Evolutionary conservation across 2,113 vertebrate genomes (phyloP), one percentile per base, ranked within the genome.

Genomic region (Melospiza georgiana): DNA sequence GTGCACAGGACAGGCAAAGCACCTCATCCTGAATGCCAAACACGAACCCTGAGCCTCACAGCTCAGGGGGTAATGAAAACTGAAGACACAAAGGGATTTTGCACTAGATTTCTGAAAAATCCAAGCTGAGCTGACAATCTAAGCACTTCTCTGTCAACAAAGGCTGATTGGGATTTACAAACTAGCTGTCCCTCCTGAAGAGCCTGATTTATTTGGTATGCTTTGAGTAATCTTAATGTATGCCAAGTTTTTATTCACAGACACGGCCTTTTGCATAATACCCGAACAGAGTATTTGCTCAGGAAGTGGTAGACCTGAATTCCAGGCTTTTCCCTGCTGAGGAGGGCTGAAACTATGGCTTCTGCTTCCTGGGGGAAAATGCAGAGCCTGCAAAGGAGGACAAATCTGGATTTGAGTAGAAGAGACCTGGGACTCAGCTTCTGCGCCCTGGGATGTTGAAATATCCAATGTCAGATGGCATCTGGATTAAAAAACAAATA

Each of bases 91-190:
- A 92, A 93, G 84, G 91, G 91, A 96, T 96, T 93, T 94, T 82
- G 77, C 93, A 92, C 86, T 94, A 92, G 93, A 94, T 95, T 95
- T 96, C 91, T 61, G 65, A 81, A 84, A 96, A 95, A 95, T 94
- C 95, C 95, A 89, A 94, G 86, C 86, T 94, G 93, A 96, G 94
- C 93, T 94, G 94, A 93, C 95, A 96, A 78, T 87, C 93, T 95
- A 95, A 96, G 89, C 93, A 94, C 95, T 93, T 65, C 94, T 91
- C 91, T 90, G 89, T 96, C 94, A 94, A 89, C 89, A 96, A 93
- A 95, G 86, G 65, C 89, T 95, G 91, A 78, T 78, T 71, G 83
- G 94, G 89, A 96, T 96, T 97, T 96, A 90, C 89, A 87, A 68
- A 87, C 80, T 94, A 92, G 89, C 76, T 84, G 65, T 84, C 57